Evolutionary conservation across 2,888 invertebrate genomes (phyloP).

Genomic region (Catocala sponsa): DNA sequence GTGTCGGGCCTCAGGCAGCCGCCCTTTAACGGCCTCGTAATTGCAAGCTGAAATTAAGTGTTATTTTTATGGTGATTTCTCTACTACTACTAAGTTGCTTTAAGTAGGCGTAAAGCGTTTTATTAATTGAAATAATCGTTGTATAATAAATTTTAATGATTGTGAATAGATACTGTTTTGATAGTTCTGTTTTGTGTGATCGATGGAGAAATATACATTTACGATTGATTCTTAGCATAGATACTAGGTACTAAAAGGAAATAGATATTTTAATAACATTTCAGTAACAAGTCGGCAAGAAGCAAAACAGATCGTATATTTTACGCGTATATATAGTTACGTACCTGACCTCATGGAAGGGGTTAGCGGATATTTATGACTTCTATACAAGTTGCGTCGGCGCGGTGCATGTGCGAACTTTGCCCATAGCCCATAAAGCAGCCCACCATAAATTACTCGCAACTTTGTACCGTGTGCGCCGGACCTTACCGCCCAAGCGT

Average conservation of each 20-base stretch:
- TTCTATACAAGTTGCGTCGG: conserved; percentile 63
- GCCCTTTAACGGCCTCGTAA: conserved; percentile 85
- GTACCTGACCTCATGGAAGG: conserved; percentile 69
- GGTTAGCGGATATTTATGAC: conserved; percentile 79
- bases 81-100: conserved; percentile 86
- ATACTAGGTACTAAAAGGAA: no score
- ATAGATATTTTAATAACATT: conserved; percentile 7
- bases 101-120: conserved; percentile 85
- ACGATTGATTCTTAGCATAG: neutral
- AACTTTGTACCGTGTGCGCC: conserved; percentile 76
- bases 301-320: conserved; percentile 42
- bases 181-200: conserved; percentile 20
- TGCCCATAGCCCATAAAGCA: conserved; percentile 75
- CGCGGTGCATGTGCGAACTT: conserved; percentile 79
- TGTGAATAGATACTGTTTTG: conserved; percentile 29
- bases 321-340: conserved; percentile 59
- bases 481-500: conserved; percentile 53
- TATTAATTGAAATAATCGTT: conserved; percentile 82
- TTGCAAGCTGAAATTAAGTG: conserved; percentile 87
- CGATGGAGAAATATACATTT: neutral
- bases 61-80: conserved; percentile 88
- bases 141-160: conserved; percentile 48
- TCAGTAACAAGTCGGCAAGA: conserved; percentile 25
- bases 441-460: conserved; percentile 78
- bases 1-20: conserved; percentile 77